Conservation (phyloP, 35 echinoderm and acorn worm species). For the Antedon bifida region DNA sequence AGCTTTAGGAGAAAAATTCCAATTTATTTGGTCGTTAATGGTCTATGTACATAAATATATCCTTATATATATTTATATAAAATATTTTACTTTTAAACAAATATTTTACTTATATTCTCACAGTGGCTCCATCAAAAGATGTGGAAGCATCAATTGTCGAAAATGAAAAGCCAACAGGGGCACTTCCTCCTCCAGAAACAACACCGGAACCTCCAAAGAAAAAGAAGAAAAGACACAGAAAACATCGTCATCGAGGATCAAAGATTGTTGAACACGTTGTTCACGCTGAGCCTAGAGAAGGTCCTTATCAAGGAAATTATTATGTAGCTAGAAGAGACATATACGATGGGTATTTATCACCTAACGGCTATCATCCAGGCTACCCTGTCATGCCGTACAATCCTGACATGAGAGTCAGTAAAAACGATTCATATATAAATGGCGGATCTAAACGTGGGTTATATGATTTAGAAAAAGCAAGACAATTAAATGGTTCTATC, state of each 20-base stretch:
- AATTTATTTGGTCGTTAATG: no score
- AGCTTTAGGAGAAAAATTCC: no score
- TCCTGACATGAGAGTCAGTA: not conserved
- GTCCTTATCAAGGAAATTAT: not conserved
- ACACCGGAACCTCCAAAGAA: no score
- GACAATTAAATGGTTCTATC: not conserved
- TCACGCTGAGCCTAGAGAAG: not conserved
- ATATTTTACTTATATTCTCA: no score
- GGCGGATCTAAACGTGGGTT: not conserved
- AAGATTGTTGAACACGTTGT: not conserved
- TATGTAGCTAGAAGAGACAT: not conserved
- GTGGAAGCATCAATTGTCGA: not conserved
- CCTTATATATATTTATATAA: no score
- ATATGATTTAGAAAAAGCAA: not conserved
- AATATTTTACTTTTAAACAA: no score
- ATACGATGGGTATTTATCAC: not conserved
- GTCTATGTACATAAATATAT: no score
- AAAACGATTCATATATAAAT: not conserved
- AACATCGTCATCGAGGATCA: not conserved
- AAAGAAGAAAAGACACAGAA: not conserved
- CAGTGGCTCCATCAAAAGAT: not conserved
- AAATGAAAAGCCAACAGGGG: not conserved
- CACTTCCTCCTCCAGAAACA: not conserved
- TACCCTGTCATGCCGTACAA: not conserved
- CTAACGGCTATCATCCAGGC: not conserved